Percentiles rank a stretch among this genome's conserved stretches.
Evolutionary conservation across 2,797 vertebrate genomes (phyloP).

Genomic region (Pseudocheirus occidentalis): DNA sequence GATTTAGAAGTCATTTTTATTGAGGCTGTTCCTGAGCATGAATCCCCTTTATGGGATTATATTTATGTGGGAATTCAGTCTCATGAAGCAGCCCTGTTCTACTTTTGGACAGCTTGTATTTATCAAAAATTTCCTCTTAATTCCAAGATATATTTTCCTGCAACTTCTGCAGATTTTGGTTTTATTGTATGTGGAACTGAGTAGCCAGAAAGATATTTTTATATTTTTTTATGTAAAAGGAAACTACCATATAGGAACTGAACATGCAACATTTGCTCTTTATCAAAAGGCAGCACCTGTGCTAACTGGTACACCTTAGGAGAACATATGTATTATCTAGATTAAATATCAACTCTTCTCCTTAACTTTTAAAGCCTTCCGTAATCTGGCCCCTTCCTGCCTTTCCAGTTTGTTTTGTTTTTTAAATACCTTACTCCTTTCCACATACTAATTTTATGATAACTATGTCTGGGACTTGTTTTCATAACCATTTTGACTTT

Average conservation of each 20-base stretch:
- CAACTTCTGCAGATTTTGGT: neutral
- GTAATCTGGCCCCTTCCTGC: neutral
- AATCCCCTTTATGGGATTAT: neutral
- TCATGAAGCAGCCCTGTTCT: neutral
- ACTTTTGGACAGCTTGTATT: neutral
- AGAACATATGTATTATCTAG: neutral
- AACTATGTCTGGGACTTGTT: no score
- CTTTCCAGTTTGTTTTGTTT: neutral
- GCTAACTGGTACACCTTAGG: neutral
- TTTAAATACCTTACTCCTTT: neutral
- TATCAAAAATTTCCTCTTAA: neutral
- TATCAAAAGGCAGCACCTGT: neutral
- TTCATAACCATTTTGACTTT: no score
- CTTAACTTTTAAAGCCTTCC: neutral
- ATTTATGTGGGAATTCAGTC: neutral
- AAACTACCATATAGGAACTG: neutral
- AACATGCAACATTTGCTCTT: neutral
- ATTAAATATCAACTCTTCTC: neutral
- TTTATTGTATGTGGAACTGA: neutral
- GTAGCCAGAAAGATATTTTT: neutral
- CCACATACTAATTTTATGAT: no score
- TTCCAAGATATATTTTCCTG: neutral
- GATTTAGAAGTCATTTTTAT: neutral
- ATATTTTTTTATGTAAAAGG: neutral
- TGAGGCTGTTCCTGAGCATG: neutral